Base-by-base conservation (phyloP, 2,113 vertebrate genomes). In the Parus major region DNA sequence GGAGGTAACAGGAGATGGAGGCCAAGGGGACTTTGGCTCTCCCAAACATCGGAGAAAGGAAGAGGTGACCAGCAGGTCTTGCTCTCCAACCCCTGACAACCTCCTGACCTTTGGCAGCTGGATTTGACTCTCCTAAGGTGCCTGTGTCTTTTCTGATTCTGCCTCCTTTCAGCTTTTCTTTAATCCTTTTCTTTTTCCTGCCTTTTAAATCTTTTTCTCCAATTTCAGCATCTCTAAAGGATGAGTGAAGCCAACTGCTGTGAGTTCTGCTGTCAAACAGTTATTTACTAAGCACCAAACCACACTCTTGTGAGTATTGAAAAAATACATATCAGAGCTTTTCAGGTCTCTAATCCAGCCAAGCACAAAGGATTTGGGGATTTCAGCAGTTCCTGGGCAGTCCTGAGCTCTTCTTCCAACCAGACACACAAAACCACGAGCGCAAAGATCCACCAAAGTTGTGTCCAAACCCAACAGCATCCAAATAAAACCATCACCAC, bases 141-240 rank as follows among this genome's bases (percentile, higher is more conserved):
- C 72, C 41, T 56, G 17, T 64, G 29, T 52, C 65, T 47, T 49
- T 33, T 61, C 76, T 76, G 31, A 69, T 44, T 57, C 69, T 79
- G 47, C 41, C 41, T 70, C 24, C 59, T 57, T 83, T 36, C 50
- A 61, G 49, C 36, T 70, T 68, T 76, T 68, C 52, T 68, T 83
- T 50, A 85, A 47, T 76, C 23, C 10, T 70, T 65, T 72, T 59
- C 33, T 24, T 80, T 86, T 47, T 68, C 53, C 68, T 88, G 63
- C 57, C 50, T 91, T 92, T 86, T 76, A 83, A 89, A 70, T 41
- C n/a, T 77, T 78, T 86, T 71, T 72, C 71, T 95, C 68, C 50
- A 42, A 53, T 82, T 95, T 66, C 86, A 92, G 75, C 41, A 35
- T 60, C 41, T 90, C 76, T 93, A 72, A 76, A 82, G 82, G 75